Evolutionary conservation across 2,888 invertebrate species (phyloP), one percentile per base, ranked within the genome.

Genomic region (Nemotelus nigrinus): DNA sequence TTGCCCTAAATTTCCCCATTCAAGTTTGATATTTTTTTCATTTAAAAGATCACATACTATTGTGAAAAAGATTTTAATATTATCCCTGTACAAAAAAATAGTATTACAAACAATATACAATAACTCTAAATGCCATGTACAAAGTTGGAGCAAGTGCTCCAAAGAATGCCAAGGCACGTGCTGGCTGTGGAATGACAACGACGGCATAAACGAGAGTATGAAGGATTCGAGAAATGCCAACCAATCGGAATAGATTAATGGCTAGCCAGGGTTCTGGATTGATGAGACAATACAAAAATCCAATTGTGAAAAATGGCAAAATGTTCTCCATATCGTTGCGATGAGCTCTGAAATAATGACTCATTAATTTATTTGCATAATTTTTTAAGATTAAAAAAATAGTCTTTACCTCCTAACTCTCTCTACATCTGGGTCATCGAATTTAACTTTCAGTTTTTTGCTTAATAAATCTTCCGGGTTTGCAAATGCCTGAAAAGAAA

Each of bases 241-340:
- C 90, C 5, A 88, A 82, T 64, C 90, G 87, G 88, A 91, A 90
- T 53, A 90, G 83, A 78, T 88, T 87, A 7, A 87, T 83, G 4
- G 91, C 91, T 76, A 87, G 44, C 77, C 81, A 84, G 3, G 85
- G 82, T 44, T 83, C 82, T 3, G 91, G 91, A 65, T 88, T 86
- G 0, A 89, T 90, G 77, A 89, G 80, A 0, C 89, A 85, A 83
- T 90, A 91, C 8, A 90, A 84, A 2, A 89, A 83, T 6, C 89
- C 90, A 78, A 89, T 82, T 44, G 88, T 81, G 48, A 90, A 86
- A 83, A 90, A 91, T 3, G 89, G 87, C 2, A 89, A 83, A 79
- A 91, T 90, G 83, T 91, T 91, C 83, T 91, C 91, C 81, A 91
- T 82, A 83, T 91, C 91, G 82, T 91, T 91, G 80, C 88, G 87